These are phyloP conservation scores for Polyergus mexicanus DNA, from an alignment of 1,140 invertebrate species.

Conservation along the genomic window DNA sequence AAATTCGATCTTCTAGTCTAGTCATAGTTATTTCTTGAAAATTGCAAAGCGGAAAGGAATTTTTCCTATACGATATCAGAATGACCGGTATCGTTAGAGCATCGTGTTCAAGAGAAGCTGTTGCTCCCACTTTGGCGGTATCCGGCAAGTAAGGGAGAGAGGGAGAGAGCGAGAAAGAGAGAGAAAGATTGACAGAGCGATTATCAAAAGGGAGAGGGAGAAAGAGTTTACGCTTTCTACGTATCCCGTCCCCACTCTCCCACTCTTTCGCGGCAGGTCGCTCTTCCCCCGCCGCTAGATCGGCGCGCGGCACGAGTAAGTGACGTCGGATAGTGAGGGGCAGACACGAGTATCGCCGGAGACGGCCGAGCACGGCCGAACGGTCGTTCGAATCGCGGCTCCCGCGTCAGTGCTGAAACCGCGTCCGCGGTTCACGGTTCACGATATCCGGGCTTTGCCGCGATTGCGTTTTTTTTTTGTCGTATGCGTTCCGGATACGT, in stretches of 20 bases:
- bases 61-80: neutral
- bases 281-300: slow-evolving; percentile 61
- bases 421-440: slow-evolving; percentile 87
- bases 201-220: neutral
- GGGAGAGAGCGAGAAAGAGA: neutral
- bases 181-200: neutral
- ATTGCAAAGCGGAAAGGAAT: neutral
- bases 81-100: slow-evolving; percentile 33
- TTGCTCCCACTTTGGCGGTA: slow-evolving; percentile 44
- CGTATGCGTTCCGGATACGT: slow-evolving; percentile 16
- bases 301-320: slow-evolving; percentile 62
- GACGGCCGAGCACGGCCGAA: slow-evolving; percentile 82
- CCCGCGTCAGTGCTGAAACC: slow-evolving; percentile 87
- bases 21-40: neutral
- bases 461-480: slow-evolving; percentile 63
- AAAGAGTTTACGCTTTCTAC: slow-evolving; percentile 38
- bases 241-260: slow-evolving; percentile 28
- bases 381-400: slow-evolving; percentile 84
- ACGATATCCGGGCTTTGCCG: slow-evolving; percentile 82
- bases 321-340: slow-evolving; percentile 74
- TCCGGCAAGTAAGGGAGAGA: neutral
- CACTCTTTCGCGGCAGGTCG: slow-evolving; percentile 26
- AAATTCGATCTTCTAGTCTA: neutral
- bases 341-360: slow-evolving; percentile 77
- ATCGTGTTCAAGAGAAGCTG: slow-evolving; percentile 42